Base-by-base conservation (phyloP, 2,888 invertebrate species). In the Anthophora plumipes region DNA sequence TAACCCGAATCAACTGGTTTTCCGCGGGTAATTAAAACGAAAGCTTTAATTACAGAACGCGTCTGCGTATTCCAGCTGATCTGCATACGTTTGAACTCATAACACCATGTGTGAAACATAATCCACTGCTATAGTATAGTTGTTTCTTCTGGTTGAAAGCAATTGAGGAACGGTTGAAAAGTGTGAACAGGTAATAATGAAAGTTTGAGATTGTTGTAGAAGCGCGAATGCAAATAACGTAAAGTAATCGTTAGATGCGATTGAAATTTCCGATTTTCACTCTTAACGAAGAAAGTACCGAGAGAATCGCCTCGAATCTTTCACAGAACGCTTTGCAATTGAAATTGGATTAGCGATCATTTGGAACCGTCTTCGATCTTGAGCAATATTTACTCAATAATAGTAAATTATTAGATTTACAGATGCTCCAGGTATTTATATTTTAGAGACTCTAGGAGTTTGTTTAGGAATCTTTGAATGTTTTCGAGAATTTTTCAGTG, bases 1-100 rank as follows among this genome's bases (percentile, higher is more conserved):
- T 57, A 46, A 72, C 57, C 46, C 37, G 57, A 14, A 57, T 66
- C 66, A 66, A 17, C 25, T 14, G 11, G n/a, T 39, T 63, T 55
- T 17, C 37, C 64, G 22, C 41, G 48, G 17, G 0, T 55, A 57
- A 76, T 76, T 76, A 64, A 63, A 63, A 71, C 31, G 63, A 64
- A 76, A 76, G 66, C 14, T 14, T 39, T 43, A 60, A 60, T 66
- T 60, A 14, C 41, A 11, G 14, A n/a, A 6, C 50, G 43, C 43
- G 14, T 37, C 54, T 41, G 54, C 14, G 25, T 11, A 14, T 12
- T 17, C 12, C n/a, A 7, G 12, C 37, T 57, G 48, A 31, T 37
- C 37, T 14, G 9, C 14, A 43, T 52, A 12, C 11, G 17, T 52
- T 8, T 8, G 17, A 14, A 12, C 11, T 39, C 39, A 20, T 52